Percentiles rank a stretch among this genome's conserved stretches.
These are phyloP conservation scores for Alligator mississippiensis DNA, from an alignment of 2,113 vertebrate genomes.

Conservation along the genomic window DNA sequence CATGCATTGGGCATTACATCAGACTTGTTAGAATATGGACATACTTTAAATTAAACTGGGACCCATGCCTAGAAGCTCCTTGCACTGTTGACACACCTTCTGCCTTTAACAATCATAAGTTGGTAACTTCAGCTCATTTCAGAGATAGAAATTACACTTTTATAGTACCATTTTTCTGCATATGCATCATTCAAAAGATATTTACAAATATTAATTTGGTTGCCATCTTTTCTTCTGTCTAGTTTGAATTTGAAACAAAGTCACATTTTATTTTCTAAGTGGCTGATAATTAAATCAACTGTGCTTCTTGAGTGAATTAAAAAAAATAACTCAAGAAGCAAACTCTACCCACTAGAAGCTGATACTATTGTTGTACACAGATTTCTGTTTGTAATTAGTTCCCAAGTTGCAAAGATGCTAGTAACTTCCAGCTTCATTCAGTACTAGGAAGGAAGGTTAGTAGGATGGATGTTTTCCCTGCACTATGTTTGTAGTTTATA, in stretches of 20 bases:
- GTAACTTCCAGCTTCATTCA: neutral
- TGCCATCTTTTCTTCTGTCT: conserved; percentile 36
- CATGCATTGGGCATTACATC: conserved; percentile 37
- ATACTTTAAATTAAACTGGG: conserved; percentile 11
- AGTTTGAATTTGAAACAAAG: conserved; percentile 40
- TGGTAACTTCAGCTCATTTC: conserved; percentile 32
- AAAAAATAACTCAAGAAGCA: conserved; percentile 12
- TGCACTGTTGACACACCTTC: conserved; percentile 8
- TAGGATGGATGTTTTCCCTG: neutral
- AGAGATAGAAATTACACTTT: neutral
- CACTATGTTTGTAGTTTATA: neutral
- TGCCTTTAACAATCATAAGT: neutral
- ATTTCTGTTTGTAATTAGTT: conserved; percentile 1
- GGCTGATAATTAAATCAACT: conserved; percentile 63
- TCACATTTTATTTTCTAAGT: conserved; percentile 62
- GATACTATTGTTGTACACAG: neutral
- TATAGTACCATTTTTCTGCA: neutral
- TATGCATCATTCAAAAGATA: neutral
- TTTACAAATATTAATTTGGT: conserved; percentile 39
- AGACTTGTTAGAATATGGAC: conserved; percentile 19
- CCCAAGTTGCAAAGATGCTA: neutral
- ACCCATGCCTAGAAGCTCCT: neutral
- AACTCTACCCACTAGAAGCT: conserved; percentile 32
- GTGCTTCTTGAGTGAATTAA: conserved; percentile 45
- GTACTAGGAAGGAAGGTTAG: neutral